Evolutionary conservation across 2,888 invertebrate genomes (phyloP), one percentile per base, ranked within the genome.

Genomic region (Apodemia mormo): DNA sequence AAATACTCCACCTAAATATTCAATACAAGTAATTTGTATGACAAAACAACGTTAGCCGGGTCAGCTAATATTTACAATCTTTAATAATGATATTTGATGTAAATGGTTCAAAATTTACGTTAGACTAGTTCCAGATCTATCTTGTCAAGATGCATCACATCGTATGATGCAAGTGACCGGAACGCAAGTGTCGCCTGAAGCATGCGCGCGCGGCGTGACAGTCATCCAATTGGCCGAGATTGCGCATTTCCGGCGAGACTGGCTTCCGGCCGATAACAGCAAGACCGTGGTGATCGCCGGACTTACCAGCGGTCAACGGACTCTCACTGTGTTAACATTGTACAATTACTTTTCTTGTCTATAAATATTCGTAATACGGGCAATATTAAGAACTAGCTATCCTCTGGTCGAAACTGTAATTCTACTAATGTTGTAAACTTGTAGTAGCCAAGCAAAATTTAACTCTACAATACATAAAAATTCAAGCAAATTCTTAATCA

Each of bases 171-270:
- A 77, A 75, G 78, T 77, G 77, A 78, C 75, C 71, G 77, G 75
- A 79, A 78, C 79, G 78, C 77, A 78, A 75, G 79, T 76, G 81
- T 82, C 79, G 80, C 82, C 82, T 78, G 85, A 84, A 85, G 82
- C 92, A 92, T 88, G 92, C 83, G 85, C 89, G 81, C 77, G 78
- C 84, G 80, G 86, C 92, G 89, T 92, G 92, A 90, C 91, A 85
- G 82, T 79, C 78, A 81, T 86, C 92, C 92, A 93, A 93, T 93
- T 93, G 92, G 90, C 86, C 82, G 91, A 92, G 92, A 93, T 93
- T 93, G 92, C 90, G 86, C 82, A 84, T 85, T 91, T 93, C 93
- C 93, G 92, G 86, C 81, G 80, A 74, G 65, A 79, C 75, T 68
- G 81, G 82, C 88, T 93, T 92, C 93, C 93, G 92, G 84, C 79